Evolutionary conservation across 2,888 invertebrate species (phyloP), one percentile per base, ranked within the genome.

Genomic region (Chromoteleia sp.): DNA sequence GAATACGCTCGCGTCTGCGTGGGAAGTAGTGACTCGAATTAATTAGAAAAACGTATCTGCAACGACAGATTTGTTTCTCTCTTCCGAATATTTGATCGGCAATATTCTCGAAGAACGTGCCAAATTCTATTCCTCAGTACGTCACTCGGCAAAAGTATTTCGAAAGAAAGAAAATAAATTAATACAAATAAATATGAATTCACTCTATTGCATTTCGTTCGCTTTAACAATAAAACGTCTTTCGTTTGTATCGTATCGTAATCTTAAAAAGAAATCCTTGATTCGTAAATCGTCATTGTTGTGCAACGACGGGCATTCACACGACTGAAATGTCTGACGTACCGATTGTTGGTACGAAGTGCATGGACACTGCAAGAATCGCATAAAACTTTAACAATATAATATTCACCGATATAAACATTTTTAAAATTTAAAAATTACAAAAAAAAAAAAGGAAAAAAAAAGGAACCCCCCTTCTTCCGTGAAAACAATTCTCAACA

Each of bases 381-480:
- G 68, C 61, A 70, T 75, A 48, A 76, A 76, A 81, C 76, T 73
- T 81, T 68, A 81, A 81, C 81, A 76, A 76, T 73, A 76, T 59
- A 81, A 76, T 81, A 76, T 25, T 81, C 56, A 71, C 67, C 67
- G 71, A 81, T 71, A 71, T 65, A 76, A 81, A 81, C 76, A 81
- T 59, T 81, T 76, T 65, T 75, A 81, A 81, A 81, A 75, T 81
- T 75, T 75, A 75, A 61, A 75, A 81, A n/a, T n/a, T 80, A 71
- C 1, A 63, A 75, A 70, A 74, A 68, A 70, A 56, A 33, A 33
- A 6, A 19, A 14, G 1, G 61, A 7, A 45, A 3, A n/a, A n/a
- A n/a, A n/a, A n/a, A n/a, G n/a, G n/a, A n/a, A n/a, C n/a, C n/a
- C n/a, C n/a, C n/a, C n/a, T n/a, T n/a, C n/a, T n/a, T n/a, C n/a